A percentile compares a stretch with the other conserved stretches of the same genome.
Conservation (phyloP, 2,113 vertebrate species). For the Stigmatopora nigra region DNA sequence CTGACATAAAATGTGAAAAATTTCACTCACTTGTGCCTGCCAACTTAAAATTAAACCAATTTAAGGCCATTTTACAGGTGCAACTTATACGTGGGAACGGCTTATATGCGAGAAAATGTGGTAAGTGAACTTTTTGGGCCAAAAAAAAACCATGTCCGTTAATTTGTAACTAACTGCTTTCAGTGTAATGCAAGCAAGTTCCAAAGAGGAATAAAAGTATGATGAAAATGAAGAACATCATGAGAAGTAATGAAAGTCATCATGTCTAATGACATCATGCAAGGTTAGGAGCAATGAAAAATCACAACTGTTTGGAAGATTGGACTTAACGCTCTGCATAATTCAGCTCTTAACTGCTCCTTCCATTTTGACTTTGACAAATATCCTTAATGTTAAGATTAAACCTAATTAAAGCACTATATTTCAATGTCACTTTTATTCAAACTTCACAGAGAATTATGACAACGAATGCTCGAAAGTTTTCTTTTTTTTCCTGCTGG, state of each 20-base stretch:
- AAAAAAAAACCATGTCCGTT: too few species aligned
- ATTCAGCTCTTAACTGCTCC: neutral
- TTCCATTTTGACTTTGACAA: conserved; percentile 5
- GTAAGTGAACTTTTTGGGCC: too few species aligned
- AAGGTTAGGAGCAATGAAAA: neutral
- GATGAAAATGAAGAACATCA: neutral
- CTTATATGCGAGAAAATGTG: too few species aligned
- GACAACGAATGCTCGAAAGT: neutral
- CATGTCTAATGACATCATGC: neutral
- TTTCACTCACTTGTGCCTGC: too few species aligned
- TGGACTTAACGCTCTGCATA: neutral
- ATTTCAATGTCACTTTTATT: conserved; percentile 6
- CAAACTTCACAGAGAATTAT: conserved; percentile 2
- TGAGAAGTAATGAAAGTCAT: neutral
- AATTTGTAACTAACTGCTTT: neutral
- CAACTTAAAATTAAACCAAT: too few species aligned
- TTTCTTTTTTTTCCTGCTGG: neutral
- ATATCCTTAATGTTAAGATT: neutral
- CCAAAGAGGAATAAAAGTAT: neutral
- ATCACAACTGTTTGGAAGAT: neutral
- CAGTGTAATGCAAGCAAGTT: neutral
- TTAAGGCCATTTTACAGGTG: too few species aligned
- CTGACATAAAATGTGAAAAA: too few species aligned
- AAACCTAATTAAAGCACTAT: neutral
- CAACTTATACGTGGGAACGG: too few species aligned